These are phyloP conservation scores for Microctenopoma steveboyesi DNA, from an alignment of 2,797 vertebrate genomes.

Conservation along the genomic window DNA sequence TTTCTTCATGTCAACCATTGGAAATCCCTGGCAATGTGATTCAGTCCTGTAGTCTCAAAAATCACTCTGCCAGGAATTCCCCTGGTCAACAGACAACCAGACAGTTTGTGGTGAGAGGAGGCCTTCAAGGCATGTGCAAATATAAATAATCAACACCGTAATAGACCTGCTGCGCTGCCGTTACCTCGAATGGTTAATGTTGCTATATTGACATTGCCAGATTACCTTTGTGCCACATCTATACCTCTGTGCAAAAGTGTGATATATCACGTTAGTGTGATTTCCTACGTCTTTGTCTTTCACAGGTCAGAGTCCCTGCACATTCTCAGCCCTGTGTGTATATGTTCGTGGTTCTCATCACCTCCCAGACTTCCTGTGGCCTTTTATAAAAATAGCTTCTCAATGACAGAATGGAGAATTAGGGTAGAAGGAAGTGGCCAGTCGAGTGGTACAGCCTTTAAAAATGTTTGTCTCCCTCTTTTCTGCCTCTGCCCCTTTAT, in stretches of 20 bases:
- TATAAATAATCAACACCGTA: conserved; percentile 13
- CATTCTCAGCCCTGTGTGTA: conserved; percentile 28
- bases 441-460: conserved; percentile 72
- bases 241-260: neutral
- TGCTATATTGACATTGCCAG: neutral
- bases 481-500: conserved; percentile 53
- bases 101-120: conserved; percentile 17
- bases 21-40: conserved; percentile 99
- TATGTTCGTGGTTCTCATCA: conserved; percentile 43
- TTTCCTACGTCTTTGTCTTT: conserved; percentile 26
- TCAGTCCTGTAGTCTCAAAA: conserved; percentile 88
- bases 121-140: conserved; percentile 27
- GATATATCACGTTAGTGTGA: neutral
- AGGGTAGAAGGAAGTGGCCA: conserved; percentile 74
- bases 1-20: conserved; percentile 88
- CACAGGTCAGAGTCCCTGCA: conserved; percentile 13
- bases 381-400: conserved; percentile 83
- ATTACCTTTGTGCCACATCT: neutral
- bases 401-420: conserved; percentile 81
- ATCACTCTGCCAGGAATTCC: conserved; percentile 99
- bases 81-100: conserved; percentile 82
- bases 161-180: conserved; percentile 5
- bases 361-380: conserved; percentile 78
- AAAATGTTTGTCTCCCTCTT: conserved; percentile 42
- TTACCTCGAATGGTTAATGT: neutral